phyloP scores from a whole-genome alignment of 2,113 vertebrate genomes.

The Labeo catla region DNA sequence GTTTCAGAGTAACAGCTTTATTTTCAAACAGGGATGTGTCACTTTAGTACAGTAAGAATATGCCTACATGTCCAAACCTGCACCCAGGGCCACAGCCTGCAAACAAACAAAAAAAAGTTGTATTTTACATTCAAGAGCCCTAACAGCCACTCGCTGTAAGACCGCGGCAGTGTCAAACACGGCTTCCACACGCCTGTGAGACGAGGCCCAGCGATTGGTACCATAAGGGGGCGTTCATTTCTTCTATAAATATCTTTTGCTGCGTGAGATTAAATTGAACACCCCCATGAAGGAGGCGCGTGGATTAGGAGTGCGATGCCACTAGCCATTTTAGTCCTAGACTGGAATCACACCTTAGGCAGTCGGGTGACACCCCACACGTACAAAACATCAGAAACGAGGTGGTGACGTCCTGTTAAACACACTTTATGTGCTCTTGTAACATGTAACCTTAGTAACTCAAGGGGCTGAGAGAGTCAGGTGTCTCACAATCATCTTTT shows the following conservation, averaged over 20 bases:
- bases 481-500: neutral
- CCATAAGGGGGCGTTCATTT: conserved; percentile 7
- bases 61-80: conserved; percentile 30
- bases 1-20: neutral
- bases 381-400: neutral
- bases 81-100: neutral
- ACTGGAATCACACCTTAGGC: conserved; percentile 54
- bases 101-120: neutral
- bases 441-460: neutral
- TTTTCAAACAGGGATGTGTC: conserved; percentile 5
- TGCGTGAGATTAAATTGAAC: conserved; percentile 75
- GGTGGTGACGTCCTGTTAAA: neutral
- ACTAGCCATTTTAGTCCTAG: conserved; percentile 42
- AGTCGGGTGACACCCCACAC: conserved; percentile 27
- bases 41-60: neutral
- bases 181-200: neutral
- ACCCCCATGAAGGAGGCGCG: conserved; percentile 64
- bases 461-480: neutral
- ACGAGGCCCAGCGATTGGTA: conserved; percentile 23
- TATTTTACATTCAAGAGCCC: neutral
- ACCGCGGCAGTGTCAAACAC: neutral
- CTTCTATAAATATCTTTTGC: conserved; percentile 82
- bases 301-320: conserved; percentile 47
- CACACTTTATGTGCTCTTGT: neutral
- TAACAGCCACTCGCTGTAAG: neutral